A percentile compares a stretch with the other conserved stretches of the same genome.
Evolutionary conservation across 2,113 vertebrate genomes (phyloP).

Genomic region (Platysteira castanea): DNA sequence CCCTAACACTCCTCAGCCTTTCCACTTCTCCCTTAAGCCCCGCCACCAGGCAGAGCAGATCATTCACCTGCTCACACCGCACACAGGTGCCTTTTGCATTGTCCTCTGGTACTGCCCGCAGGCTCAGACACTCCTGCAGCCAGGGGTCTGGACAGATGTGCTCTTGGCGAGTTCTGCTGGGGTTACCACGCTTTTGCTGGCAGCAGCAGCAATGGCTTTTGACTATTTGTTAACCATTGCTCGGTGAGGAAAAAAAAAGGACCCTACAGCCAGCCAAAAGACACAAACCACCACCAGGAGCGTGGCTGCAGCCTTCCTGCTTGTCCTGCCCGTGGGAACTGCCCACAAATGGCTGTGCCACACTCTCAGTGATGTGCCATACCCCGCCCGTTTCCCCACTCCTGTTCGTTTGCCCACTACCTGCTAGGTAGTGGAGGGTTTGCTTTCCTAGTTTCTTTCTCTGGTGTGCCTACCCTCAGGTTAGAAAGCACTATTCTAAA

Average conservation of each 20-base stretch:
- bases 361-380: rapidly evolving
- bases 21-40: too few species aligned
- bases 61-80: neutral
- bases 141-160: neutral
- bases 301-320: rapidly evolving
- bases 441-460: neutral
- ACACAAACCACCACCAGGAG: too few species aligned
- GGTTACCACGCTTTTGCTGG: neutral
- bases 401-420: rapidly evolving
- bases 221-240: neutral
- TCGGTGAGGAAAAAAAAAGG: too few species aligned
- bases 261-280: neutral
- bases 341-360: neutral
- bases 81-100: neutral
- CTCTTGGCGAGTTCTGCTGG: neutral
- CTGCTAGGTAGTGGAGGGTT: neutral
- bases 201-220: neutral
- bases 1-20: too few species aligned
- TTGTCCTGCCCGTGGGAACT: neutral
- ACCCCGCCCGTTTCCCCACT: neutral
- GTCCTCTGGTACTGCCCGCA: too few species aligned
- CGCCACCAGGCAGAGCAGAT: neutral
- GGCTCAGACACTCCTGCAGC: neutral
- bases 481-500: neutral
- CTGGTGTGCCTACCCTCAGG: neutral